Conservation (phyloP, 2,797 vertebrate genomes). For the Sebastolobus alascanus region DNA sequence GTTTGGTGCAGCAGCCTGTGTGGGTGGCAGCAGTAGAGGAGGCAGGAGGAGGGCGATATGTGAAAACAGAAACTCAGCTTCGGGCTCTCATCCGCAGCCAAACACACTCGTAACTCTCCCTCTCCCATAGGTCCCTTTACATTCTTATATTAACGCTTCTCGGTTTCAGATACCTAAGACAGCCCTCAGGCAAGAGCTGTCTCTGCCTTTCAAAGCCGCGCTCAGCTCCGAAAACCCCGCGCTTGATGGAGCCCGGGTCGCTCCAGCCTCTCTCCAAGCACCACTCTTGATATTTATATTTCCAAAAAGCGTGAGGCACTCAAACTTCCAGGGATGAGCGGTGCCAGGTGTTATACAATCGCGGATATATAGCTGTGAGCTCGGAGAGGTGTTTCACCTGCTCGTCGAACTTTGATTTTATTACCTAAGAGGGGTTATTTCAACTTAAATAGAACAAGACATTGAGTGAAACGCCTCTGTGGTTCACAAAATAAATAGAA, state of each 20-base stretch:
- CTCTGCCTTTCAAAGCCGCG: slow-evolving; percentile 67
- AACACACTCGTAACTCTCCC: slow-evolving; percentile 64
- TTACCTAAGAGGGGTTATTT: slow-evolving; percentile 72
- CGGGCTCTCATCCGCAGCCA: slow-evolving; percentile 75
- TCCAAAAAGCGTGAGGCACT: slow-evolving; percentile 71
- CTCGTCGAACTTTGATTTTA: slow-evolving; percentile 66
- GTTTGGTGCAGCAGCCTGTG: slow-evolving; percentile 70
- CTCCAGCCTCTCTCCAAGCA: slow-evolving; percentile 69
- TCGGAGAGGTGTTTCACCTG: slow-evolving; percentile 52
- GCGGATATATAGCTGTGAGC: slow-evolving; percentile 53
- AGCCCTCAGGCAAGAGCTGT: slow-evolving; percentile 69
- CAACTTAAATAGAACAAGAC: slow-evolving; percentile 65
- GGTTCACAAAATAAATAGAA: slow-evolving; percentile 53
- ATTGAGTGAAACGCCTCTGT: slow-evolving; percentile 60
- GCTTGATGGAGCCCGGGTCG: slow-evolving; percentile 65
- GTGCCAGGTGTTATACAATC: slow-evolving; percentile 77
- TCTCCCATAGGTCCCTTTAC: slow-evolving; percentile 78
- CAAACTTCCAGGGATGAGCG: slow-evolving; percentile 68
- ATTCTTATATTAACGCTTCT: slow-evolving; percentile 66
- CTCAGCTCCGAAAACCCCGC: slow-evolving; percentile 47
- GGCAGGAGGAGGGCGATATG: slow-evolving; percentile 68
- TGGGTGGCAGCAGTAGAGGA: slow-evolving; percentile 68
- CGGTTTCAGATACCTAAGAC: slow-evolving; percentile 65
- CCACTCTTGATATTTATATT: slow-evolving; percentile 81
- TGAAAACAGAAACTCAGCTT: slow-evolving; percentile 73